Conservation (phyloP, 2,888 invertebrate species). For the Drosophila recens region DNA sequence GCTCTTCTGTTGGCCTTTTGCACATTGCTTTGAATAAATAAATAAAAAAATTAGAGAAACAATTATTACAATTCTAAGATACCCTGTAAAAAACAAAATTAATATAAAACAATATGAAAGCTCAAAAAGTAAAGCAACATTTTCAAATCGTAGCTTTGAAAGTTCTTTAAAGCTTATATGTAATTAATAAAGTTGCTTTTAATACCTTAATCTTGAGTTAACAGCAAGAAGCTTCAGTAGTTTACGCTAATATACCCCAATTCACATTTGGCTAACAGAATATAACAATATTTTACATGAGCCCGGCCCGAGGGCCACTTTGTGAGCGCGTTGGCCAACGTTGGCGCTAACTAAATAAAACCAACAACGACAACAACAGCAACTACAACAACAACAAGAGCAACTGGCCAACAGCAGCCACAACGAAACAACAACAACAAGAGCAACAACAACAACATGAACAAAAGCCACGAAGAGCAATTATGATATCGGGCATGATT, state of each 20-base stretch:
- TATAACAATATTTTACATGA: slow-evolving; percentile 75
- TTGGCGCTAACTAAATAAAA: slow-evolving; percentile 71
- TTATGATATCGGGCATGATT: slow-evolving; percentile 81
- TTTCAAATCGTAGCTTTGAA: not conserved
- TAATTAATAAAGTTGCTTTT: not conserved
- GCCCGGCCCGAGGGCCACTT: slow-evolving; percentile 53
- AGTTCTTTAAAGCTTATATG: not conserved
- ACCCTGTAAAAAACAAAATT: slow-evolving; percentile 28
- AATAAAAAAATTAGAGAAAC: not conserved
- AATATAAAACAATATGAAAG: not conserved
- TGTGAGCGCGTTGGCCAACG: slow-evolving; percentile 53
- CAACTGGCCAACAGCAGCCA: slow-evolving; percentile 38
- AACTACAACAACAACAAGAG: slow-evolving; percentile 3
- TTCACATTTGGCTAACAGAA: slow-evolving; percentile 11
- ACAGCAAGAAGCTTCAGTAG: not conserved
- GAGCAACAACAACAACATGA: slow-evolving; percentile 22
- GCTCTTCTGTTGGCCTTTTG: slow-evolving; percentile 25
- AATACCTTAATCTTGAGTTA: not conserved
- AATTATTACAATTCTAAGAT: not conserved
- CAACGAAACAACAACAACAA: slow-evolving; percentile 29
- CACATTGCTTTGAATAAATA: slow-evolving; percentile 32
- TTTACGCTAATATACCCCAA: slow-evolving; percentile 31
- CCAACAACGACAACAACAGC: slow-evolving; percentile 19
- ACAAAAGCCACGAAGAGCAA: slow-evolving; percentile 77
- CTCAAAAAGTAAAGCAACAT: no score